Conservation (phyloP, 2,797 vertebrate genomes). For the Nothura maculosa region DNA sequence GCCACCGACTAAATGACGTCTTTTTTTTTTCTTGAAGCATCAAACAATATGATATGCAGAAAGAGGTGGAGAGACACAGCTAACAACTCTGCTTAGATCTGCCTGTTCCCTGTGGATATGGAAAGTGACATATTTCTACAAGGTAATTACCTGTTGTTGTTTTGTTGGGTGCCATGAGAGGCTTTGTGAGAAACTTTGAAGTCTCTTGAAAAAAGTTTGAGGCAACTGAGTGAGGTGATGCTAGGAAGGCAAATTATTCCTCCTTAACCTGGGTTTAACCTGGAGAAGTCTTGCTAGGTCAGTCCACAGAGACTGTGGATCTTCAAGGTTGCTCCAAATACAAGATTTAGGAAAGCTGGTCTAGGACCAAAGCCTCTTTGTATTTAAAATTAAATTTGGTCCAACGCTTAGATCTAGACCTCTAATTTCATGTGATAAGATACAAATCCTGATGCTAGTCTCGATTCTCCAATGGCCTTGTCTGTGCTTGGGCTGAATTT, state of each 20-base stretch:
- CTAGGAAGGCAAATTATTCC: neutral
- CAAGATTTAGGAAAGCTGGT: neutral
- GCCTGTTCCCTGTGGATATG: neutral
- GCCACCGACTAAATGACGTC: neutral
- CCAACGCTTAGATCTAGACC: neutral
- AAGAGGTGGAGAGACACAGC: neutral
- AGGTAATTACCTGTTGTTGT: constrained; percentile 42
- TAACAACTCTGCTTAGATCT: neutral
- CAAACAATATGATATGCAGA: neutral
- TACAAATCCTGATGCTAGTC: neutral
- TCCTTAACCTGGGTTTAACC: neutral
- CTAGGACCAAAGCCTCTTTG: neutral
- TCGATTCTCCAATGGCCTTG: neutral
- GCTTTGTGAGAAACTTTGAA: neutral
- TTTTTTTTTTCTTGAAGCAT: neutral
- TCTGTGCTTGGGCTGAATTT: fast-evolving
- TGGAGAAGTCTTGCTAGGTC: neutral
- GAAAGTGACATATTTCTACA: neutral
- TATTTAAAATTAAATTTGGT: neutral
- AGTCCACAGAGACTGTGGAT: neutral
- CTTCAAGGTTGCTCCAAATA: neutral
- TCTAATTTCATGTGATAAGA: fast-evolving
- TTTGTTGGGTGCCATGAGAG: fast-evolving
- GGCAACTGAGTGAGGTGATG: neutral
- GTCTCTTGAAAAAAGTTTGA: neutral